Percentiles rank a stretch among this genome's conserved stretches.
Conservation (phyloP, 2,888 invertebrate genomes). For the Hydroisotoma schaefferi region DNA sequence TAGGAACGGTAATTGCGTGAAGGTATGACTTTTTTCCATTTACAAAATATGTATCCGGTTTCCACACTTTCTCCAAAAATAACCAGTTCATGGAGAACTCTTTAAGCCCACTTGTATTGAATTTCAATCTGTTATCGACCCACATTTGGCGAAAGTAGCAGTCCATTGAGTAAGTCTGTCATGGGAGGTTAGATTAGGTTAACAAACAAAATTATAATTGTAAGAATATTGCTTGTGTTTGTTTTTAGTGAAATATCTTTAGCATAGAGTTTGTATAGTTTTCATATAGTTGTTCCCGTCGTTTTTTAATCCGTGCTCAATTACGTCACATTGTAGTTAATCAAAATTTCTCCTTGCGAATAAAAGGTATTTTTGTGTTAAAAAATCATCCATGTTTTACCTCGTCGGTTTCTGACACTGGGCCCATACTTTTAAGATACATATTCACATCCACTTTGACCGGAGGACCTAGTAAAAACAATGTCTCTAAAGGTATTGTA, state of each 20-base stretch:
- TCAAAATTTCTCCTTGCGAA: too few relatives aligned
- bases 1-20: slow-evolving; percentile 59
- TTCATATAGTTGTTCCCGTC: too few relatives aligned
- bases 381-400: slow-evolving; percentile 48
- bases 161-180: slow-evolving; percentile 53
- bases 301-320: too few relatives aligned
- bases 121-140: slow-evolving; percentile 57
- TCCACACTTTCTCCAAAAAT: slow-evolving; percentile 60
- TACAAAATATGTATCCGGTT: slow-evolving; percentile 59
- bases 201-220: too few relatives aligned
- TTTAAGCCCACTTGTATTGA: slow-evolving; percentile 49
- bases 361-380: too few relatives aligned
- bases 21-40: slow-evolving; percentile 58
- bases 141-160: slow-evolving; percentile 56
- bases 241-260: too few relatives aligned
- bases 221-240: too few relatives aligned
- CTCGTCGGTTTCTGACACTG: slow-evolving; percentile 54
- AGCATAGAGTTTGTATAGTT: too few relatives aligned
- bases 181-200: too few relatives aligned
- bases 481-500: too few relatives aligned
- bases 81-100: slow-evolving; percentile 57
- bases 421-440: slow-evolving; percentile 54
- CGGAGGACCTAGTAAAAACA: slow-evolving; percentile 51
- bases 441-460: slow-evolving; percentile 52
- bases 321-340: not conserved